Evolutionary conservation across 1,140 invertebrate species (phyloP).

Genomic region (Trichonephila clavipes): DNA sequence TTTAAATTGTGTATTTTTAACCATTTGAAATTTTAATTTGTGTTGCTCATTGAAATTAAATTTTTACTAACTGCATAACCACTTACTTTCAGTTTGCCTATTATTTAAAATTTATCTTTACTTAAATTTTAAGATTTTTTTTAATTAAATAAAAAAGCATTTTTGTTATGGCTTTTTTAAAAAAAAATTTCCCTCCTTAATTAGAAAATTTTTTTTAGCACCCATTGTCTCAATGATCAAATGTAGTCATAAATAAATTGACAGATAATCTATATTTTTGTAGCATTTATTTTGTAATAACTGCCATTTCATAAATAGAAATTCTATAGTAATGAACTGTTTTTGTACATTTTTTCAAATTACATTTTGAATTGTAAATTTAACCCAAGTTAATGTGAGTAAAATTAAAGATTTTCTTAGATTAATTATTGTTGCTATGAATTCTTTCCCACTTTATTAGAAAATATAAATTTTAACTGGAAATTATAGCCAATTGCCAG

Average conservation of each 20-base stretch:
- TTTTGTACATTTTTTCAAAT: background rate
- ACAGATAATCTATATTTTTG: background rate
- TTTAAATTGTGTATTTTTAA: constrained; percentile 11
- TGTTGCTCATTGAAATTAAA: background rate
- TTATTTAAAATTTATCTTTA: background rate
- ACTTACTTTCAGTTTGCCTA: background rate
- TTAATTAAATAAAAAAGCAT: too few relatives aligned
- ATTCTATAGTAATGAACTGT: background rate
- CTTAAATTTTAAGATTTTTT: too few relatives aligned
- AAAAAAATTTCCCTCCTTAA: too few relatives aligned
- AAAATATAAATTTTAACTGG: too few relatives aligned
- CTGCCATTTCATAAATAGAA: background rate
- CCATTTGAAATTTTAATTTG: background rate
- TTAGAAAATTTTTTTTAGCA: too few relatives aligned
- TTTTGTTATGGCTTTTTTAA: too few relatives aligned
- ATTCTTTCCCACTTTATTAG: background rate
- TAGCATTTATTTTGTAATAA: constrained; percentile 28
- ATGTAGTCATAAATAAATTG: background rate
- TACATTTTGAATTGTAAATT: background rate
- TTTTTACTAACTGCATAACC: background rate
- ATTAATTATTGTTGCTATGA: background rate
- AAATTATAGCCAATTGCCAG: too few relatives aligned
- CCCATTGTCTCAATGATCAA: background rate
- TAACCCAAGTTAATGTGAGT: background rate
- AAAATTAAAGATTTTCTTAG: background rate